A percentile compares a stretch with the other conserved stretches of the same genome.
These are phyloP conservation scores for Oxyura jamaicensis DNA, from an alignment of 2,113 vertebrate genomes.

Conservation along the genomic window DNA sequence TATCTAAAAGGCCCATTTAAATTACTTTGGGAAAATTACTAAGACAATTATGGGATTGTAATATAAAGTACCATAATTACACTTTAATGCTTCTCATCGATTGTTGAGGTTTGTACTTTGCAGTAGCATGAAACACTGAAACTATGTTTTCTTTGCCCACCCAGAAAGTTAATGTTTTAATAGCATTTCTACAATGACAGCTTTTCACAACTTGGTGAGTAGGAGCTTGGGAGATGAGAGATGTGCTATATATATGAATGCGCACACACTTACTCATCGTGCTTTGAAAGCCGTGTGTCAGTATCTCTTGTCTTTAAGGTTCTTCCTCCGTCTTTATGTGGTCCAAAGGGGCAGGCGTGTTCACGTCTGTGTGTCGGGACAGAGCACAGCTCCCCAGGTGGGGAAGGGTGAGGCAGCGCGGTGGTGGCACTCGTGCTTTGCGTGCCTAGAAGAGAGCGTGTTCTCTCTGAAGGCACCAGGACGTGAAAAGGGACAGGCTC, in stretches of 20 bases:
- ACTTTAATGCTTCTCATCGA: constrained; percentile 60
- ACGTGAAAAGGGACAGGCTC: neutral
- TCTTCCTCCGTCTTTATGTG: neutral
- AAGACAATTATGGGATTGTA: constrained; percentile 62
- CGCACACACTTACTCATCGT: neutral
- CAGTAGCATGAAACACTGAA: neutral
- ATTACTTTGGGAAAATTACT: constrained; percentile 62
- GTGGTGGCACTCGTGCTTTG: neutral
- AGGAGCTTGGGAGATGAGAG: neutral
- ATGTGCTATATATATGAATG: neutral
- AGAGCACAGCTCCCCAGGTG: fast-evolving
- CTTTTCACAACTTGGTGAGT: neutral
- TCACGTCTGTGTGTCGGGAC: neutral
- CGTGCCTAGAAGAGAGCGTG: neutral
- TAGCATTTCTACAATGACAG: neutral
- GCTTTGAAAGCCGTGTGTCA: neutral
- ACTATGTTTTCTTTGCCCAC: neutral
- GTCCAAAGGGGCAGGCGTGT: neutral
- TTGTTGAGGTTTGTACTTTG: constrained; percentile 28
- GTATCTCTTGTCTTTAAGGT: neutral
- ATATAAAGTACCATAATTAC: constrained; percentile 65
- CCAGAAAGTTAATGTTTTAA: neutral
- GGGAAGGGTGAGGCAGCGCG: neutral
- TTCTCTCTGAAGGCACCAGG: neutral
- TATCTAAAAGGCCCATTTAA: constrained; percentile 16